Percentiles rank a stretch among this genome's conserved stretches.
Evolutionary conservation across 2,888 invertebrate species (phyloP).

Genomic region (Slavum lentiscoides): DNA sequence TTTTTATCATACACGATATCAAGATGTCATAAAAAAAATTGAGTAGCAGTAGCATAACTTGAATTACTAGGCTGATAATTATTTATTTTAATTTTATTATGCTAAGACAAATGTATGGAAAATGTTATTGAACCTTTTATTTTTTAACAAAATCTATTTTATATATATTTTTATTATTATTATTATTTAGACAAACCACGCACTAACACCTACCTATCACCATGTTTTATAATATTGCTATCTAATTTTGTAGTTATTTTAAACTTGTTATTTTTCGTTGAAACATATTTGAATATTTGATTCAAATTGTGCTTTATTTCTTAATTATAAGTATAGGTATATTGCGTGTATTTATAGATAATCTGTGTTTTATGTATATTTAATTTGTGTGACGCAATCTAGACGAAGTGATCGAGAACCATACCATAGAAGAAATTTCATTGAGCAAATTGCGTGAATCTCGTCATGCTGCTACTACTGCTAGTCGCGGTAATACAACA

Average conservation of each 20-base stretch:
- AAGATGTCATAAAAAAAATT: background rate
- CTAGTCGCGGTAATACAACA: conserved; percentile 32
- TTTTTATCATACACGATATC: background rate
- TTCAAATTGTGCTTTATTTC: conserved; percentile 3
- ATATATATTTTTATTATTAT: background rate
- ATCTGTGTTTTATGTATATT: conserved; percentile 49
- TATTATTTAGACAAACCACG: background rate
- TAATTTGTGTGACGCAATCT: conserved; percentile 52
- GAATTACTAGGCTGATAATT: background rate
- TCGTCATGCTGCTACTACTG: conserved; percentile 42
- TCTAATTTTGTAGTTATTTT: background rate
- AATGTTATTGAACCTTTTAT: conserved; percentile 13
- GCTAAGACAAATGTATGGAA: background rate
- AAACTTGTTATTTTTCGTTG: conserved; percentile 3
- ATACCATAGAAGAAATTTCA: conserved; percentile 30
- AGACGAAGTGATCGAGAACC: conserved; percentile 50
- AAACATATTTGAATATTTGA: conserved; percentile 13
- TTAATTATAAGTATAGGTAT: background rate
- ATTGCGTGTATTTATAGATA: conserved; percentile 36
- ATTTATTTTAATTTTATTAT: background rate
- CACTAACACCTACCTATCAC: background rate
- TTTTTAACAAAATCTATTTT: conserved; percentile 16
- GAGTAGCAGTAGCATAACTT: background rate
- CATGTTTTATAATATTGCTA: conserved; percentile 7
- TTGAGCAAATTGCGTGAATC: conserved; percentile 38